Percentiles rank a stretch among this genome's conserved stretches.
phyloP scores from a whole-genome alignment of 1,140 invertebrate genomes.

The Drosophila oshimai region DNA sequence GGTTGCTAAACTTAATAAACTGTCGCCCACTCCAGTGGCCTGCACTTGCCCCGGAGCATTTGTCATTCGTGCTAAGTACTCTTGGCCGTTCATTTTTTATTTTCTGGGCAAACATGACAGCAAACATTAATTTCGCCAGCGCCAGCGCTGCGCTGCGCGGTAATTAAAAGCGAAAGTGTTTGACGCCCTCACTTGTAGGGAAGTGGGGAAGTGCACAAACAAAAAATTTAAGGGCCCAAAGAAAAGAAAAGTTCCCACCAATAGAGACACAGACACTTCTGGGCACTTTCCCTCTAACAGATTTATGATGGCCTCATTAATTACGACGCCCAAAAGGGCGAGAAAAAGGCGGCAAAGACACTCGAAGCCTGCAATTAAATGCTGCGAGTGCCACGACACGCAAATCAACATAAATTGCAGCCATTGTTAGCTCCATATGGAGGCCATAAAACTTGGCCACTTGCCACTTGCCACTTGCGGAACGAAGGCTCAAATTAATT shows the following conservation, averaged over 20 bases:
- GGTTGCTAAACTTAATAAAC: conserved; percentile 64
- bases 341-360: conserved; percentile 27
- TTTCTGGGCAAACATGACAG: conserved; percentile 67
- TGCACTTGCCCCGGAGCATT: conserved; percentile 41
- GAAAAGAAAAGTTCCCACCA: conserved; percentile 17
- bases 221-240: background rate
- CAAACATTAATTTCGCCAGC: conserved; percentile 69
- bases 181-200: conserved; percentile 38
- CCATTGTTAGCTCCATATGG: conserved; percentile 38
- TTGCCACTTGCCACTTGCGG: no score
- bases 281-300: conserved; percentile 12
- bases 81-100: conserved; percentile 53
- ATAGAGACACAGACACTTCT: conserved; percentile 8
- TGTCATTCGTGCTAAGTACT: conserved; percentile 71
- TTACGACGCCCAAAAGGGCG: conserved; percentile 46
- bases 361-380: conserved; percentile 69
- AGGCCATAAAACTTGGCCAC: conserved; percentile 17
- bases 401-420: conserved; percentile 76
- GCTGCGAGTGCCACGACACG: conserved; percentile 42
- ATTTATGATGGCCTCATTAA: conserved; percentile 78
- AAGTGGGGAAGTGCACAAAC: conserved; percentile 9
- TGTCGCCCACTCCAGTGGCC: conserved; percentile 13
- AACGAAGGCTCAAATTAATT: no score
- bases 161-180: conserved; percentile 81
- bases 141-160: no score